Percentiles rank a stretch among this genome's conserved stretches.
Conservation (phyloP, 2,888 invertebrate genomes). For the Drosophila bunnanda region DNA sequence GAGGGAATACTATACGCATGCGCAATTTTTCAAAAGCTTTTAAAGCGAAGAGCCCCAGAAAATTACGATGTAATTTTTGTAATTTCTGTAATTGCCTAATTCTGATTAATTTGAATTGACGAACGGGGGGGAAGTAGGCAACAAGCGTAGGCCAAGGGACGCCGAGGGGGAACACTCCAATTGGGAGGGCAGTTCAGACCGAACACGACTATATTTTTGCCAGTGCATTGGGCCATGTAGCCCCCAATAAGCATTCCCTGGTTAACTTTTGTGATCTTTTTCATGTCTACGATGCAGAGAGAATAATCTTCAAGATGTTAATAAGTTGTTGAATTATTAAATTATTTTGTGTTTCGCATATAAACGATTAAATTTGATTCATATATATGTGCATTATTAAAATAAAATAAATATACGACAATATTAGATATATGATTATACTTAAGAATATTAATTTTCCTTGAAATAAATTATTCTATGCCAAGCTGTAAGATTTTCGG, state of each 20-base stretch:
- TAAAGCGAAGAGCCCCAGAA: constrained; percentile 75
- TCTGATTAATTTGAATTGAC: constrained; percentile 83
- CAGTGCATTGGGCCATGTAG: constrained; percentile 36
- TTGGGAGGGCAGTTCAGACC: constrained; percentile 42
- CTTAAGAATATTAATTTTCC: too few species aligned
- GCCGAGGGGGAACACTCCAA: constrained; percentile 1
- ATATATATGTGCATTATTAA: too few species aligned
- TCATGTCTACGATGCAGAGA: constrained; percentile 11
- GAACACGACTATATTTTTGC: constrained; percentile 37
- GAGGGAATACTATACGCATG: constrained; percentile 54
- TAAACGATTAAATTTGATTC: too few species aligned
- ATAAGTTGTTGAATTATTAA: too few species aligned
- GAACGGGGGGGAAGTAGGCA: constrained; percentile 35
- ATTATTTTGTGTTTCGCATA: too few species aligned
- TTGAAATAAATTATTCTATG: too few species aligned
- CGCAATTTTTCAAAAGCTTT: constrained; percentile 80
- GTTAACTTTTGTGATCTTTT: constrained; percentile 20
- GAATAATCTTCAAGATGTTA: not conserved
- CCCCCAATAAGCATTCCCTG: constrained; percentile 25
- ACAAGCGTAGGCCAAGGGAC: not conserved
- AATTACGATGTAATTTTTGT: constrained; percentile 83
- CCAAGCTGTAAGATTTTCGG: too few species aligned
- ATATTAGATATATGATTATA: too few species aligned
- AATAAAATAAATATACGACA: too few species aligned
- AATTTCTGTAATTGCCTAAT: constrained; percentile 84